Percentiles rank a stretch among this genome's conserved stretches.
Conservation (phyloP, 2,113 vertebrate genomes). For the Pimephales promelas region DNA sequence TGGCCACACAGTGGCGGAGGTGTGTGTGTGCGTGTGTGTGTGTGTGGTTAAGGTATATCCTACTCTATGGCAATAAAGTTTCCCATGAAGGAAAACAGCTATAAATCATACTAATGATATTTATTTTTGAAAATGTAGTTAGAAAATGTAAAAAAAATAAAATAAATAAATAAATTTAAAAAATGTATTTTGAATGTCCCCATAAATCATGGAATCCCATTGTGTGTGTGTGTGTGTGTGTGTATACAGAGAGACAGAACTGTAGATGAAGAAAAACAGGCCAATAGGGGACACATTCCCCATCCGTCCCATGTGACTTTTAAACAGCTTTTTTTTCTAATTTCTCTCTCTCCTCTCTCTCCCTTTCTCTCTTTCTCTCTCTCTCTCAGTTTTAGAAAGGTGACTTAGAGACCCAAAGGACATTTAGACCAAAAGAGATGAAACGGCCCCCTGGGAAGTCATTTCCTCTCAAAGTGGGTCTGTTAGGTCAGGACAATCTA, state of each 20-base stretch:
- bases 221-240: no score
- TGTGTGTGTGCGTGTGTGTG: constrained; percentile 21
- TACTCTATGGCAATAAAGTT: no score
- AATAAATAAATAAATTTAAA: no score
- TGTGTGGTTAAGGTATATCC: not conserved
- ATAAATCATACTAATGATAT: no score
- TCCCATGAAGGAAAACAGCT: no score
- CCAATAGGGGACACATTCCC: not conserved
- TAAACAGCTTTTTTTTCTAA: constrained; percentile 27
- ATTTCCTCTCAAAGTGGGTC: not conserved
- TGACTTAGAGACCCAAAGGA: constrained; percentile 21
- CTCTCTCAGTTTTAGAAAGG: not conserved
- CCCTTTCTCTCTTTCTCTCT: not conserved
- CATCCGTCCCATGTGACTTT: constrained; percentile 30
- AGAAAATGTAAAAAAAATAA: no score
- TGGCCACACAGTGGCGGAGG: constrained; percentile 3
- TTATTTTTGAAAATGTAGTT: no score
- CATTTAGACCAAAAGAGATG: constrained; percentile 7
- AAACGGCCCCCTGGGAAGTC: not conserved
- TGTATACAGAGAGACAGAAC: not conserved
- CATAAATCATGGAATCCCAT: no score
- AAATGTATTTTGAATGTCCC: no score
- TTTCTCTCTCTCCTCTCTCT: not conserved
- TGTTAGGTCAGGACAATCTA: constrained; percentile 13
- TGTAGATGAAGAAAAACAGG: constrained; percentile 10